These are phyloP conservation scores for Amiota communis DNA, from an alignment of 2,888 invertebrate species.

Conservation along the genomic window DNA sequence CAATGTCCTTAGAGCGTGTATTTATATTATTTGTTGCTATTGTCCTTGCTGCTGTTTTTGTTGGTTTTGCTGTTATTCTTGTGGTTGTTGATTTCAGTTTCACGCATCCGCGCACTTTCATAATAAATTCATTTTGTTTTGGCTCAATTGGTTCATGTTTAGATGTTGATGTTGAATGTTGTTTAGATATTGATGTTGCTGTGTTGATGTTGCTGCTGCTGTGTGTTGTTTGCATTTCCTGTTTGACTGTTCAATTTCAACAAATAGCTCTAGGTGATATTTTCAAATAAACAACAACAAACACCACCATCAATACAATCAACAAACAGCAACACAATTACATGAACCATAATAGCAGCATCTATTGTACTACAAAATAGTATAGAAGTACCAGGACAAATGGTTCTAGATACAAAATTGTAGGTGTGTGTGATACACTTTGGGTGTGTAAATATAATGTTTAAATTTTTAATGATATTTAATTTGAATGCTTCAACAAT, in stretches of 20 bases:
- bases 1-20: no score
- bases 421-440: background rate
- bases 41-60: no score
- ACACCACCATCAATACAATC: background rate
- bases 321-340: background rate
- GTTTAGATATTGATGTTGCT: background rate
- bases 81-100: background rate
- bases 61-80: no score
- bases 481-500: slow-evolving; percentile 10
- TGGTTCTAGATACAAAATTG: background rate
- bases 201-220: background rate
- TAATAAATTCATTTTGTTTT: slow-evolving; percentile 11
- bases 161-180: background rate
- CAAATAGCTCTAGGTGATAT: slow-evolving; percentile 20
- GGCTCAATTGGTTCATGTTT: background rate
- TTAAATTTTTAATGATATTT: slow-evolving; percentile 4
- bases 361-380: background rate
- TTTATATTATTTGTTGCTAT: no score
- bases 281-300: slow-evolving; percentile 13
- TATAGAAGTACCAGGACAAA: background rate
- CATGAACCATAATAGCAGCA: background rate
- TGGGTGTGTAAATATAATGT: background rate
- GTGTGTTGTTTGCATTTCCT: slow-evolving; percentile 21
- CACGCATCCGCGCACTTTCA: slow-evolving; percentile 15
- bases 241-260: slow-evolving; percentile 30